Evolutionary conservation across 1,140 invertebrate genomes (phyloP), one percentile per base, ranked within the genome.

Genomic region (Sycophaga agraensis): DNA sequence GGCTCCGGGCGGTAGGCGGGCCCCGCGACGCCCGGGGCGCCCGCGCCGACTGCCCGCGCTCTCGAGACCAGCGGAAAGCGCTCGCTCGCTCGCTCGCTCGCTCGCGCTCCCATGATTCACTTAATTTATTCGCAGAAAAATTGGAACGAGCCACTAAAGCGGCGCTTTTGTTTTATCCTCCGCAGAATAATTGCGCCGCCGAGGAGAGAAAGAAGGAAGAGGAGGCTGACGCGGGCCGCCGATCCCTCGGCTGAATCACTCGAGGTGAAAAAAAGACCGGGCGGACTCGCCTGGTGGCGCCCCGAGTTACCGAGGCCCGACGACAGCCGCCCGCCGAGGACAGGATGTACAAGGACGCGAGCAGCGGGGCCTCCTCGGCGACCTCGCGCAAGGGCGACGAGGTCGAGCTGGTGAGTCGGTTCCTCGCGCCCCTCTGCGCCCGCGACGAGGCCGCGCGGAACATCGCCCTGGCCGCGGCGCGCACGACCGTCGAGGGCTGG

Each of bases 401-500:
- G 59, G 75, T 83, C 48, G 82, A 85, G 62, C 69, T 84, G 56
- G 82, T 84, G 56, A 80, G 76, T 68, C 74, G 77, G 60, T 84
- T 85, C 66, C 76, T 82, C 65, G 76, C 82, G 63, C 82, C 82
- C 42, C 75, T 83, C 40, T 84, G 83, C 67, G 82, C 81, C 43
- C 74, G 81, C 17, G 82, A 84, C 69, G 82, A 80, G 53, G 70
- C 80, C 49, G 81, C 82, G 12, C 77, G 83, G 43, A 82, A 84
- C 68, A 76, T 84, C 46, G 83, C 83, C 9, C 66, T 85, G 66
- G 82, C 82, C 24, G 79, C 76, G 9, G 84, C 83, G 31, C 80
- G 82, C 61, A 83, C 77, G 51, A 84, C 82, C 24, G 82, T 85
- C 50, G 82, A 84, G 67, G 81, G 82, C 48, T 85, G 84, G 84